Evolutionary conservation across 2,797 vertebrate species (phyloP).

Genomic region (Paratrypauchen microcephalus): DNA sequence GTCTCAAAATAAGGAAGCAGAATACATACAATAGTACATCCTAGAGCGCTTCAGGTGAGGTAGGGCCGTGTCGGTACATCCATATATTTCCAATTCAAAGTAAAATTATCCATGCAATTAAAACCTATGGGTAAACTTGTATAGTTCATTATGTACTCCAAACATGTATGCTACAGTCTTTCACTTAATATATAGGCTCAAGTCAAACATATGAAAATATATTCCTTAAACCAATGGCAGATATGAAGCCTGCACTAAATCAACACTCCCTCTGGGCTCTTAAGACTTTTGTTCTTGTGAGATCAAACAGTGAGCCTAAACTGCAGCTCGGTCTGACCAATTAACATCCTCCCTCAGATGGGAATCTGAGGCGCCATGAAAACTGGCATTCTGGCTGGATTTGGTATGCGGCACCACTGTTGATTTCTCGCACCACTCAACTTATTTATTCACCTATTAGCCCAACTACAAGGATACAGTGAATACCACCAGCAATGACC

Average conservation of each 20-base stretch:
- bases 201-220: constrained; percentile 19
- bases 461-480: constrained; percentile 26
- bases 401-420: constrained; percentile 46
- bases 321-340: constrained; percentile 53
- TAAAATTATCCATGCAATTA: neutral
- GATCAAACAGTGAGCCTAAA: constrained; percentile 49
- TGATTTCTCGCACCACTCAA: constrained; percentile 39
- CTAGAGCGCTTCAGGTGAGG: neutral
- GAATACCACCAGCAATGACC: constrained; percentile 26
- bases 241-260: constrained; percentile 34
- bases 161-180: neutral
- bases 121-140: neutral
- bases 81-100: neutral
- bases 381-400: constrained; percentile 48
- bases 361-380: constrained; percentile 42
- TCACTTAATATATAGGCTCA: neutral
- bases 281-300: constrained; percentile 40
- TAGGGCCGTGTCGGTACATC: neutral
- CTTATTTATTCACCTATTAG: constrained; percentile 41
- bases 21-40: too few species aligned
- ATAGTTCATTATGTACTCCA: neutral
- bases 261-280: constrained; percentile 31
- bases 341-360: constrained; percentile 45
- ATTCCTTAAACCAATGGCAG: constrained; percentile 30
- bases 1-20: too few species aligned